phyloP scores from a whole-genome alignment of 2,888 invertebrate genomes.

The Phorcus lineatus region DNA sequence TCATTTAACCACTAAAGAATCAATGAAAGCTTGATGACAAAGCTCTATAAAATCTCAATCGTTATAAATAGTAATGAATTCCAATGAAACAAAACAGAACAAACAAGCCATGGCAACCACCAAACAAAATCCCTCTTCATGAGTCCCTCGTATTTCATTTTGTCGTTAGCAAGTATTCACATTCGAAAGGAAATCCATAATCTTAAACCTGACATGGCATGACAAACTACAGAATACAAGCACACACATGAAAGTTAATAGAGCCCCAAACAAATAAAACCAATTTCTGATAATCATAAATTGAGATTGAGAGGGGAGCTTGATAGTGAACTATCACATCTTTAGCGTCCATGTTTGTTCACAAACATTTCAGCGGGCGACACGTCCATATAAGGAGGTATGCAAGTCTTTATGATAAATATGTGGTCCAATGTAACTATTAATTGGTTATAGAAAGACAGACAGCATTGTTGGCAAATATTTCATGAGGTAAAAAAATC shows the following conservation, averaged over 20 bases:
- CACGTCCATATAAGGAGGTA: neutral
- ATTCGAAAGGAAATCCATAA: neutral
- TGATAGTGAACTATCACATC: neutral
- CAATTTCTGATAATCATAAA: constrained; percentile 21
- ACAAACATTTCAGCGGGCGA: neutral
- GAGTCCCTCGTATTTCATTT: neutral
- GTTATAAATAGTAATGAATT: no score
- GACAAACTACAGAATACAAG: neutral
- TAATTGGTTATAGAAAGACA: constrained; percentile 5
- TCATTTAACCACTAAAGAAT: no score
- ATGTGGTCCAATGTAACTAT: neutral
- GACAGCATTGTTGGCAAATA: neutral
- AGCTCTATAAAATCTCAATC: no score
- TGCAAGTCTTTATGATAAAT: neutral
- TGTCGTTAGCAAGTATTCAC: neutral
- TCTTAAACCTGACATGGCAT: neutral
- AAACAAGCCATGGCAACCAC: neutral
- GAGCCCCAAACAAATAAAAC: neutral
- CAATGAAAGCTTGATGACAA: no score
- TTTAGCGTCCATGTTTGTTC: neutral
- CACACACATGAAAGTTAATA: neutral
- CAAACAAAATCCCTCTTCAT: neutral
- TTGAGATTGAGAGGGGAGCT: neutral
- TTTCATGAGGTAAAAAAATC: no score
- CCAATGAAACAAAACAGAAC: no score